Base-by-base conservation (phyloP, 2,888 invertebrate species). In the Caenorhabditis afra region DNA sequence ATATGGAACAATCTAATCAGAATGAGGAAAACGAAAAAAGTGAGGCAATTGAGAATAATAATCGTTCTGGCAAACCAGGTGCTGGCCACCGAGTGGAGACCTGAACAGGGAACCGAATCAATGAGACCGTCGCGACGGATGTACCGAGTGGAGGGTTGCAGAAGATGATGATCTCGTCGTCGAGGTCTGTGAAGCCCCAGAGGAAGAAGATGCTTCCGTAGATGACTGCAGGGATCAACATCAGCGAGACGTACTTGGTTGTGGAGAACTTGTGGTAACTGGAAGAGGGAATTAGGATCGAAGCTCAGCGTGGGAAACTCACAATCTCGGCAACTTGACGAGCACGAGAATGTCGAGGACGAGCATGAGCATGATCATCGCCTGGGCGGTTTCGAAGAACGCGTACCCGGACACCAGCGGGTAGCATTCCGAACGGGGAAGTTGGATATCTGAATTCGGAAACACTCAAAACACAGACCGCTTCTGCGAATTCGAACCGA, bases 141-240 rank as follows among this genome's bases (percentile, higher is more conserved):
- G 18, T 41, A 67, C 61, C 62, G 3, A 73, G 44, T 0, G 73
- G 73, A 35, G 73, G 73, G 18, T 73, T 73, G n/a, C 73, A 73
- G 44, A 73, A 73, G 10, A 73, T 50, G 3, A 73, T 41, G 8
- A 57, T 18, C 20, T 73, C 64, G 49, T 73, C 58, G 55, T 73
- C 52, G 16, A 64, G 47, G 14, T 44, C 49, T 20, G 37, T 14
- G 14, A 57, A 73, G 12, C 73, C 73, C 73, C 73, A 73, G 12
- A 58, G 5, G n/a, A 73, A 58, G 22, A 73, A 58, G 0, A 58
- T 14, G 0, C 44, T 14, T 22, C 64, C 73, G 41, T 41, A 73
- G 14, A 58, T n/a, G 1, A 58, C 16, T 7, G 73, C 29, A n/a
- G 45, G 68, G 44, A 59, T 50, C 1, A 68, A 3, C 4, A 44